Evolutionary conservation across 1,140 invertebrate genomes (phyloP).

Genomic region (Brachionus plicatilis): DNA sequence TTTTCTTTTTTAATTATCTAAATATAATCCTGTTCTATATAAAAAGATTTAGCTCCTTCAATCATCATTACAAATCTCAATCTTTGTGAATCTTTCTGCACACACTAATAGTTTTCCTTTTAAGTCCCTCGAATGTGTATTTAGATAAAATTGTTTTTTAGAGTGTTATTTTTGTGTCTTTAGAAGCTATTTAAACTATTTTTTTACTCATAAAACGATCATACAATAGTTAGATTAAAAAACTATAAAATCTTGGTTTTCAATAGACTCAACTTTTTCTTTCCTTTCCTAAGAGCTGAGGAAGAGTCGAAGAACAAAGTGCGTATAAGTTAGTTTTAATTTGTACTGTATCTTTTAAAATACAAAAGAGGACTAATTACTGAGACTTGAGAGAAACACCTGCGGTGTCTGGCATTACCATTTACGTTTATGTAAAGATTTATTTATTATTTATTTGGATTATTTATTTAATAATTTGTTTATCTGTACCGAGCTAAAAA

Average conservation of each 20-base stretch:
- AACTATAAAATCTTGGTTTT: background rate
- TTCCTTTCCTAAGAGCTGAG: no score
- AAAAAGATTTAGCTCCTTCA: background rate
- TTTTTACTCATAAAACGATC: background rate
- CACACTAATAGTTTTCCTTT: background rate
- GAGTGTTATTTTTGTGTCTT: slow-evolving; percentile 16
- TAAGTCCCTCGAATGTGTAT: background rate
- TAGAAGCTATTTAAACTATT: slow-evolving; percentile 26
- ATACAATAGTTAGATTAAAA: slow-evolving; percentile 8
- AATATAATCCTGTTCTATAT: slow-evolving; percentile 18
- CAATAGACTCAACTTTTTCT: background rate
- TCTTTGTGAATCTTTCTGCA: background rate
- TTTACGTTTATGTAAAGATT: no score
- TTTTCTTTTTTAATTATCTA: slow-evolving; percentile 10
- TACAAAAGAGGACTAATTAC: no score
- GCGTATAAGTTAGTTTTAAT: no score
- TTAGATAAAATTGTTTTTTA: background rate
- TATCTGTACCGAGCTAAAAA: no score
- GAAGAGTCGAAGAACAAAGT: no score
- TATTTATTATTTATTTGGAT: no score
- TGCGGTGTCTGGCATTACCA: no score
- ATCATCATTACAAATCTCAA: background rate
- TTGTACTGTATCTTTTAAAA: no score
- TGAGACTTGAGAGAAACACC: no score
- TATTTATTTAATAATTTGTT: no score